Evolutionary conservation across 1,140 invertebrate species (phyloP).

Genomic region (Acromyrmex echinatior): DNA sequence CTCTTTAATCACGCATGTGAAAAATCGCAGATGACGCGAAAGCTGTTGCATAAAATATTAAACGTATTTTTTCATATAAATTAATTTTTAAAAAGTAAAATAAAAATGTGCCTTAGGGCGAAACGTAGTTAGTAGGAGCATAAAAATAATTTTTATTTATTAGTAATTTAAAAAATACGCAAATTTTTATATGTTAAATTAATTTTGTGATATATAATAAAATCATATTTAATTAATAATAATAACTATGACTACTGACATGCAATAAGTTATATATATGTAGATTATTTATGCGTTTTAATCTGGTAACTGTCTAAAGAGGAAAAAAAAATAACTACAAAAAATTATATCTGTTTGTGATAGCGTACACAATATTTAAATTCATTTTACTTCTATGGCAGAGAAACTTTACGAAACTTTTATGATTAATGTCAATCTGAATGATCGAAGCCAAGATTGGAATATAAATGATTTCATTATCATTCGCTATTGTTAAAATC

Average conservation of each 20-base stretch:
- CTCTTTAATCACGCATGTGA: neutral
- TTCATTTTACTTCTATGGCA: neutral
- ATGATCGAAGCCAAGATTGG: constrained; percentile 16
- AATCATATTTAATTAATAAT: neutral
- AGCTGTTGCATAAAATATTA: neutral
- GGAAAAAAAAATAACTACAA: neutral
- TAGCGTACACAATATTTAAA: neutral
- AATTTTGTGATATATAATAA: constrained; percentile 3
- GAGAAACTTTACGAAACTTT: constrained; percentile 12
- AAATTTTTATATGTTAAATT: neutral
- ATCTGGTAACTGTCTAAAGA: neutral
- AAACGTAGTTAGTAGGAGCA: no score
- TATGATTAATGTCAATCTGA: constrained; percentile 22
- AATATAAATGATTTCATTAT: constrained; percentile 39
- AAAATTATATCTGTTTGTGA: neutral
- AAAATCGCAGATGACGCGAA: neutral
- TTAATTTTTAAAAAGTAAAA: neutral
- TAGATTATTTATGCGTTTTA: neutral
- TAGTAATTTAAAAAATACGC: no score
- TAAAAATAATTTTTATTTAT: no score
- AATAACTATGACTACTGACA: neutral
- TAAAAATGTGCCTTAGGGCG: no score
- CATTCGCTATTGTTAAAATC: constrained; percentile 30
- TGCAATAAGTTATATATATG: neutral
- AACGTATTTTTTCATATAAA: neutral